Evolutionary conservation across 2,113 vertebrate genomes (phyloP).

Genomic region (Sphyrna mokarran): DNA sequence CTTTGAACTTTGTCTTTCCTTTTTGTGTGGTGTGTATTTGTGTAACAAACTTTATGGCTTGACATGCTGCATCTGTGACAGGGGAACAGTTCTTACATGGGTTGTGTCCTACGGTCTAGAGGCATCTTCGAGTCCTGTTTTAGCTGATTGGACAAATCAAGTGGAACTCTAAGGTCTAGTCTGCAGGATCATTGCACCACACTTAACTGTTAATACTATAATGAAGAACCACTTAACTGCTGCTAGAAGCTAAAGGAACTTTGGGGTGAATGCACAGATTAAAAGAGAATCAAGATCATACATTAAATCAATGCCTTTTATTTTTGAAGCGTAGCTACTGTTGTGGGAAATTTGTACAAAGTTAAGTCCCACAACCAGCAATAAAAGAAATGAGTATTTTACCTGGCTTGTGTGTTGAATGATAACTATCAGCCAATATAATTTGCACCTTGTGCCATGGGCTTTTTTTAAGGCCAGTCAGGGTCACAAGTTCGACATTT

Average conservation of each 20-base stretch:
- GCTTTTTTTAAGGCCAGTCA: not conserved
- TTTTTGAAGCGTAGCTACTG: not conserved
- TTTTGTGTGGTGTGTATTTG: not conserved
- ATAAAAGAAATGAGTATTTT: not conserved
- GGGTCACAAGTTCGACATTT: not conserved
- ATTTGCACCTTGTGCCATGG: not conserved
- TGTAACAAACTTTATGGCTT: not conserved
- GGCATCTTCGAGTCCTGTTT: not conserved
- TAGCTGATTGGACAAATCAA: not conserved
- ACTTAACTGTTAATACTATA: not conserved
- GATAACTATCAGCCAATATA: not conserved
- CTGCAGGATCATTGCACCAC: not conserved
- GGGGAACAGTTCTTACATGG: not conserved
- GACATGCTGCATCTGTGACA: not conserved
- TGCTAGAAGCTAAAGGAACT: not conserved
- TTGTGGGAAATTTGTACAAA: not conserved
- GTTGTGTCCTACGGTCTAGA: not conserved
- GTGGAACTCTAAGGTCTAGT: not conserved
- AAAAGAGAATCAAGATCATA: not conserved
- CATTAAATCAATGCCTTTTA: not conserved
- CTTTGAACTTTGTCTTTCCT: not conserved
- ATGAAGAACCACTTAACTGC: not conserved
- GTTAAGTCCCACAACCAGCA: not conserved
- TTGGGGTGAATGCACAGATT: not conserved
- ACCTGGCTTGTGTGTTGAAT: not conserved